Evolutionary conservation across 1,140 invertebrate species (phyloP).

Genomic region (Coelopa frigida): DNA sequence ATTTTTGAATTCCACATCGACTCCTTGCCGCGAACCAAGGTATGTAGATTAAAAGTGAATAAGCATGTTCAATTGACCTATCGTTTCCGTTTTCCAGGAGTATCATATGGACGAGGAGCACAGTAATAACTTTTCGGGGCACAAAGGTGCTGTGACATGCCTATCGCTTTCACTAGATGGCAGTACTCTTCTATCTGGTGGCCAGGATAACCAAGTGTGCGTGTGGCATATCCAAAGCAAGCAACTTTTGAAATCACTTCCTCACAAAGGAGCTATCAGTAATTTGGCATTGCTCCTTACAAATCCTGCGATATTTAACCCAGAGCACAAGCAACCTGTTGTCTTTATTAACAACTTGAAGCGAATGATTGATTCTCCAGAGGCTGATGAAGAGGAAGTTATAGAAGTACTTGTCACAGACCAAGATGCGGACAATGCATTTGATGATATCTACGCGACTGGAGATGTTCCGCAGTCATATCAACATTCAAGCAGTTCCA

Average conservation of each 20-base stretch:
- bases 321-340: slow-evolving; percentile 41
- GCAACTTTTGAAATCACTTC: slow-evolving; percentile 61
- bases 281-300: slow-evolving; percentile 57
- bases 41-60: slow-evolving; percentile 2
- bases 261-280: slow-evolving; percentile 64
- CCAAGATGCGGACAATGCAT: slow-evolving; percentile 7
- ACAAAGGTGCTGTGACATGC: slow-evolving; percentile 56
- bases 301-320: slow-evolving; percentile 45
- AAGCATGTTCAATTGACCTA: neutral
- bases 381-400: slow-evolving; percentile 24
- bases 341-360: slow-evolving; percentile 43
- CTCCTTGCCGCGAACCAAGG: slow-evolving; percentile 53
- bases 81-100: slow-evolving; percentile 45
- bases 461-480: too few species aligned
- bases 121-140: slow-evolving; percentile 51
- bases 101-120: slow-evolving; percentile 53
- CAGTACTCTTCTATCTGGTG: slow-evolving; percentile 62
- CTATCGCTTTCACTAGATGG: slow-evolving; percentile 65
- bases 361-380: slow-evolving; percentile 28
- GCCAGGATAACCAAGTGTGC: slow-evolving; percentile 62
- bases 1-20: slow-evolving; percentile 62
- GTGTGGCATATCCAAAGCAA: slow-evolving; percentile 72
- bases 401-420: slow-evolving; percentile 29
- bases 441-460: neutral
- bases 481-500: too few species aligned